Percentiles rank a stretch among this genome's conserved stretches.
Conservation (phyloP, 2,113 vertebrate genomes). For the Burhinus oedicnemus region DNA sequence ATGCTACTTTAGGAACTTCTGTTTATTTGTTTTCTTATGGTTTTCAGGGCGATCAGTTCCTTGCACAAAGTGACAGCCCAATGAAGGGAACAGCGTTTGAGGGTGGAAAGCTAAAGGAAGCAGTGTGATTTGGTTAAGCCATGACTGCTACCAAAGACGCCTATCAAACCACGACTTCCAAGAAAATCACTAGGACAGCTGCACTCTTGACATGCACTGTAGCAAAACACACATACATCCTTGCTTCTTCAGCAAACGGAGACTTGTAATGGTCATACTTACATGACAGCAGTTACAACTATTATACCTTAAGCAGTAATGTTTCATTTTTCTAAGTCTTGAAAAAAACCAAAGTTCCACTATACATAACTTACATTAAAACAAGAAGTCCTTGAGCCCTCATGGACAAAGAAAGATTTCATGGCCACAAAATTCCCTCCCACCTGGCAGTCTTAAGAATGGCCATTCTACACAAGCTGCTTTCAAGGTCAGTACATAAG, state of each 20-base stretch:
- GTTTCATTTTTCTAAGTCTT: not conserved
- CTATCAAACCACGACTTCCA: not conserved
- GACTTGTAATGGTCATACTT: not conserved
- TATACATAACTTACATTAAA: not conserved
- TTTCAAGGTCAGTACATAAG: not conserved
- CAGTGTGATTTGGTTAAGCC: rapidly evolving
- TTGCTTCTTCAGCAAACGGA: not conserved
- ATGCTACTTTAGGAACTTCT: not conserved
- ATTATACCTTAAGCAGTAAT: not conserved
- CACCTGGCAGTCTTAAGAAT: not conserved
- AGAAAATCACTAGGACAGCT: not conserved
- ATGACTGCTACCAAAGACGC: not conserved
- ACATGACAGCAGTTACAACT: not conserved
- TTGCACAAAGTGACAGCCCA: not conserved
- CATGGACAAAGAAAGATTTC: not conserved
- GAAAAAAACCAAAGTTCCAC: not conserved
- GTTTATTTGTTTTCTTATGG: not conserved
- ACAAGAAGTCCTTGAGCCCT: not conserved
- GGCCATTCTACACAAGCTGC: not conserved
- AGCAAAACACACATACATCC: not conserved
- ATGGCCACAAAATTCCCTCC: not conserved
- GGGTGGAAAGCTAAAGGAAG: not conserved
- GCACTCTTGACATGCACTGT: not conserved
- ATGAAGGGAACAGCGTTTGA: rapidly evolving
- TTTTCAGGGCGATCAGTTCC: not conserved